phyloP scores from a whole-genome alignment of 2,113 vertebrate species.

The Shinisaurus crocodilurus region DNA sequence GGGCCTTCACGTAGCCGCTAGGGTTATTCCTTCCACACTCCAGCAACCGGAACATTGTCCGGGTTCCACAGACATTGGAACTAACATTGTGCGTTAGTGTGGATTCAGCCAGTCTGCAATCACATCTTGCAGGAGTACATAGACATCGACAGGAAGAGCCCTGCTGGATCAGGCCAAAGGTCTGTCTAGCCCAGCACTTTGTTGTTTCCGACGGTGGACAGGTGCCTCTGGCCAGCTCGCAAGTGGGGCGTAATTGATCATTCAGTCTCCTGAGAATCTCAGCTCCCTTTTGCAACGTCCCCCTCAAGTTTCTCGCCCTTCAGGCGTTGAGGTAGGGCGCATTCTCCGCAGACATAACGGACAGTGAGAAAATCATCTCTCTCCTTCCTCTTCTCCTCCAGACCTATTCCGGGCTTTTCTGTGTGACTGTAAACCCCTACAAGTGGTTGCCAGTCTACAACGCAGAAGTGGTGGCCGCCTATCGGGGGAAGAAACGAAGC shows the following conservation, averaged over 20 bases:
- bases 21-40: not conserved
- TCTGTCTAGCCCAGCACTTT: not conserved
- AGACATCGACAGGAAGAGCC: not conserved
- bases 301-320: not conserved
- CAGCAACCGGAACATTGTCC: not conserved
- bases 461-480: slow-evolving; percentile 86
- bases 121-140: not conserved
- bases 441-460: slow-evolving; percentile 92
- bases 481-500: slow-evolving; percentile 90
- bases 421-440: slow-evolving; percentile 92
- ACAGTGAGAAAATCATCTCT: not conserved
- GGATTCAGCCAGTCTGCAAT: no score
- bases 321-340: not conserved
- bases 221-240: no score
- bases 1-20: accelerated
- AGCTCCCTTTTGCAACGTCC: not conserved
- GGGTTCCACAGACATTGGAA: not conserved
- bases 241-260: not conserved
- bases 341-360: no score
- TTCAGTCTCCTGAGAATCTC: no score
- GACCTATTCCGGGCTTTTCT: slow-evolving; percentile 89
- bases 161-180: not conserved
- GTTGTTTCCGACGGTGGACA: not conserved
- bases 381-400: slow-evolving; percentile 28
- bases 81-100: not conserved